Base-by-base conservation (phyloP, 2,797 vertebrate genomes). In the Coendou prehensilis region DNA sequence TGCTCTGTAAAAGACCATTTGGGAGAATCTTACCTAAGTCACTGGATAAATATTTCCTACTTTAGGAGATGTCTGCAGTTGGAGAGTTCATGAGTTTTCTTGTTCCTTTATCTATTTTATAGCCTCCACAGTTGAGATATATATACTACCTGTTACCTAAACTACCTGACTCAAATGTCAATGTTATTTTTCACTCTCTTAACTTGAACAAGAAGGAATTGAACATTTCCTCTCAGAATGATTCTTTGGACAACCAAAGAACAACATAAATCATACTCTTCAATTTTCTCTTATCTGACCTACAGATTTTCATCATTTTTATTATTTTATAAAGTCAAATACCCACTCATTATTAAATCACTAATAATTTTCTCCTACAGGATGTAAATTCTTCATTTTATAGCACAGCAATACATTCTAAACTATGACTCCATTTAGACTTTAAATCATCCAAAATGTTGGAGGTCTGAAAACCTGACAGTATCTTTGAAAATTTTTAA, bases 221-320 rank as follows among this genome's bases (percentile, higher is more conserved):
- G 26, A 94, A 4, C 22, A 80, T 79, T 96, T 87, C 33, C 22
- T 93, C 47, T 75, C 14, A 23, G 47, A 84, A 90, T 86, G 50
- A 56, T 45, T 85, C 57, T 89, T 73, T 22, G 50, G 82, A 76
- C 2, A 84, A 89, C 6, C 2, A 30, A 92, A 76, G n/a, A 45
- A 87, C 89, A 41, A 50, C 86, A 17, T 37, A 76, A 95, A 50
- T 91, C 47, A 63, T 30, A 5, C n/a, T 64, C 0, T 18, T 64
- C 17, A 2, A 85, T 22, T 17, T 79, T 76, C 15, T 87, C 5
- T 14, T 86, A 5, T 61, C 11, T 14, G n/a, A 7, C 75, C 33
- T 85, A 41, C n/a, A 93, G 10, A 64, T 71, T 6, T 10, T 73
- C 78, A 73, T 90, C 22, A 61, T 50, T 94, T 91, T 95, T 82